A percentile compares a stretch with the other conserved stretches of the same genome.
These are phyloP conservation scores for Meda fulgida DNA, from an alignment of 2,797 vertebrate genomes.

Conservation along the genomic window DNA sequence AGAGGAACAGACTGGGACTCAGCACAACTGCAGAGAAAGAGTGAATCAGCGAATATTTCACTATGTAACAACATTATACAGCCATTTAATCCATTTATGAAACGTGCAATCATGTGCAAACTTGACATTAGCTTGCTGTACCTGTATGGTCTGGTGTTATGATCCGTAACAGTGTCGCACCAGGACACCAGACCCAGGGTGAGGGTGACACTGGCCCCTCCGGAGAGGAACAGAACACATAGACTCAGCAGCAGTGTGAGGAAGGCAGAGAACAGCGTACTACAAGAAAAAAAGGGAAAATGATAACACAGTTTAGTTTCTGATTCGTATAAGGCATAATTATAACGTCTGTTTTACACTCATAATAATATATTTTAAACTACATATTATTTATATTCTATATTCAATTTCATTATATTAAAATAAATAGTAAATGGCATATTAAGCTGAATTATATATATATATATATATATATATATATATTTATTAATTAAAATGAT, in stretches of 20 bases:
- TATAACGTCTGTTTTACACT: not conserved
- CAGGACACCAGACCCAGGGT: constrained; percentile 79
- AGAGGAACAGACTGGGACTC: constrained; percentile 77
- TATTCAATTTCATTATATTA: not conserved
- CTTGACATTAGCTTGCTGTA: constrained; percentile 38
- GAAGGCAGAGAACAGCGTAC: constrained; percentile 82
- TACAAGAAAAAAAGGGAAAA: constrained; percentile 55
- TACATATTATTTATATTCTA: not conserved
- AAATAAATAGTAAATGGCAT: not conserved
- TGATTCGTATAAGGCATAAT: not conserved
- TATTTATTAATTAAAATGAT: too few species aligned
- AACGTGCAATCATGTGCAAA: not conserved
- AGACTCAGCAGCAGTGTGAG: constrained; percentile 80
- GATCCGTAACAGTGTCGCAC: constrained; percentile 79
- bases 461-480: not conserved
- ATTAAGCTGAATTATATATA: not conserved
- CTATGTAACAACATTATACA: not conserved
- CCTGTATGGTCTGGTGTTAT: constrained; percentile 75
- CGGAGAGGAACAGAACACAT: constrained; percentile 80
- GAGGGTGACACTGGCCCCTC: constrained; percentile 76
- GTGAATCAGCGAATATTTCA: constrained; percentile 7
- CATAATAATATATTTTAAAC: not conserved
- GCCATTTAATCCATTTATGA: not conserved
- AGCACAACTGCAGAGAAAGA: constrained; percentile 72
- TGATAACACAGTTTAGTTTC: not conserved